These are phyloP conservation scores for Mesitornis unicolor DNA, from an alignment of 2,113 vertebrate species.

Conservation along the genomic window DNA sequence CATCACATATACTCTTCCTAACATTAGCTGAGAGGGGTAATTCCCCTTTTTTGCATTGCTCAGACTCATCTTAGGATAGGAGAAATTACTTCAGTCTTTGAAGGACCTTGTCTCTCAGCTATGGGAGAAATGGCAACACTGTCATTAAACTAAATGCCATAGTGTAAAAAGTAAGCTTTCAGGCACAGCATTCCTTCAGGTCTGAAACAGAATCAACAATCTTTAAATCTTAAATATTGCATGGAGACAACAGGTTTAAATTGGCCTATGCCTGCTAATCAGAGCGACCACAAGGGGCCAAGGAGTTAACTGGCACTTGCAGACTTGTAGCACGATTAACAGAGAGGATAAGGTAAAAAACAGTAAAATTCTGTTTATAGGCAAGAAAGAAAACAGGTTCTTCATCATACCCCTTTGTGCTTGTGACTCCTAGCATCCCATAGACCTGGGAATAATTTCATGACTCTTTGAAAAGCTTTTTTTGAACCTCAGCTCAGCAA, in stretches of 20 bases:
- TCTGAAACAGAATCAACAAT: not conserved
- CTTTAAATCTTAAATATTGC: not conserved
- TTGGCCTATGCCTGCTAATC: not conserved
- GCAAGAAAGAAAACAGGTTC: not conserved
- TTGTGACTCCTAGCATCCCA: not conserved
- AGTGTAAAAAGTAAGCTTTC: not conserved
- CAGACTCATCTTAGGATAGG: not conserved
- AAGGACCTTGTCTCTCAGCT: not conserved
- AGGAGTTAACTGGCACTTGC: not conserved
- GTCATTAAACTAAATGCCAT: not conserved
- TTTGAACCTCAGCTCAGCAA: not conserved
- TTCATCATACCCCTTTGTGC: not conserved
- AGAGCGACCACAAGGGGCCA: not conserved
- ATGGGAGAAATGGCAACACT: not conserved
- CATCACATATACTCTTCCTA: not conserved
- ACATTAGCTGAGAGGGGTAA: not conserved
- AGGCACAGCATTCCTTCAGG: not conserved
- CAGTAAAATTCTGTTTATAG: not conserved
- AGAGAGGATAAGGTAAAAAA: not conserved
- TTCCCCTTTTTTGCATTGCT: not conserved
- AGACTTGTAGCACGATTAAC: not conserved
- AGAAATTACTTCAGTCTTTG: not conserved
- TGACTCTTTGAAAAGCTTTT: not conserved
- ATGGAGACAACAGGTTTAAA: not conserved
- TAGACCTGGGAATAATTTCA: fast-evolving